phyloP scores from a whole-genome alignment of 2,888 invertebrate species.

The Chelonus formosanus region DNA sequence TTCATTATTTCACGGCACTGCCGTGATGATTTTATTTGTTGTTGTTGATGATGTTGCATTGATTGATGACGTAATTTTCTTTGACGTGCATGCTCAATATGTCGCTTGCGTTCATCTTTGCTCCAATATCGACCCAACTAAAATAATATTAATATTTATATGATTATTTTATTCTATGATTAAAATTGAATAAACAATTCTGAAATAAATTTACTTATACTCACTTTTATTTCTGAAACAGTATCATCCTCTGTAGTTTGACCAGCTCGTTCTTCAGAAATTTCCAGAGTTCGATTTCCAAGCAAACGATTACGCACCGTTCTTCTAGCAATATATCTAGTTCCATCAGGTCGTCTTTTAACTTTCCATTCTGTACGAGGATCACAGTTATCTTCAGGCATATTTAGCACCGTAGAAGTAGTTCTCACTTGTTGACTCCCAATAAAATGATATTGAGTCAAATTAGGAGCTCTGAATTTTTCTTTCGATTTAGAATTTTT shows the following conservation, averaged over 20 bases:
- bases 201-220: background rate
- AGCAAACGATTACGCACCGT: constrained; percentile 75
- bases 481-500: constrained; percentile 57
- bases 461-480: constrained; percentile 69
- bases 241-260: constrained; percentile 80
- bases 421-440: constrained; percentile 68
- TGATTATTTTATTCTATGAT: no score
- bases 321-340: constrained; percentile 78
- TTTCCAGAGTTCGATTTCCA: constrained; percentile 73
- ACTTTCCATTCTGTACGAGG: constrained; percentile 78
- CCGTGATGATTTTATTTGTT: no score
- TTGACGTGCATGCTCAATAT: constrained; percentile 76
- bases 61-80: constrained; percentile 69
- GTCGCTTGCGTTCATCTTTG: constrained; percentile 78
- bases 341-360: constrained; percentile 79
- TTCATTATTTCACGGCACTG: constrained; percentile 20
- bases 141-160: constrained; percentile 18
- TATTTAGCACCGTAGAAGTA: constrained; percentile 47
- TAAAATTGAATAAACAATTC: no score
- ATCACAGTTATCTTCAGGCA: constrained; percentile 54
- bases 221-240: constrained; percentile 77
- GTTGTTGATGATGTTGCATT: no score
- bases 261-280: constrained; percentile 74
- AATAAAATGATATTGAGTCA: constrained; percentile 71
- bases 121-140: constrained; percentile 78